A percentile compares a stretch with the other conserved stretches of the same genome.
Evolutionary conservation across 2,888 invertebrate species (phyloP).

Genomic region (Melieria picta): DNA sequence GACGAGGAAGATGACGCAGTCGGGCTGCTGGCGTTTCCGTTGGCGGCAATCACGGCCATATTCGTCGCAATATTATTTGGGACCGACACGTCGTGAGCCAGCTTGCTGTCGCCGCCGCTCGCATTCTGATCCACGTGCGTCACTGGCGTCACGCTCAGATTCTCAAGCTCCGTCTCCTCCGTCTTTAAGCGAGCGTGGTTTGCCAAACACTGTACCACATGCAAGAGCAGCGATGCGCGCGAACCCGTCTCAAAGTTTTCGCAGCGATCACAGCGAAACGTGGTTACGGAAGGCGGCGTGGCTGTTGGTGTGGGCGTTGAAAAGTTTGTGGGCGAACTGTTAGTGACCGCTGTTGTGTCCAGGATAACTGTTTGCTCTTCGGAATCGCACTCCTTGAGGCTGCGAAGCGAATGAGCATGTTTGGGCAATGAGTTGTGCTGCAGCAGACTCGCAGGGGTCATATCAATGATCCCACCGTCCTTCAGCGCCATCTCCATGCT

Average conservation of each 20-base stretch:
- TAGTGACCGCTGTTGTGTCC: constrained; percentile 40
- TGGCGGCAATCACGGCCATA: constrained; percentile 67
- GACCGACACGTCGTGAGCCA: constrained; percentile 36
- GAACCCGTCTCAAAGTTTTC: constrained; percentile 85
- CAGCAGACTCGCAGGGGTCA: constrained; percentile 57
- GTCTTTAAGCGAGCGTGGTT: constrained; percentile 58
- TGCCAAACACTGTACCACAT: constrained; percentile 74
- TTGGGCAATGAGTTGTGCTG: constrained; percentile 56
- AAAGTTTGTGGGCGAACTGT: constrained; percentile 54
- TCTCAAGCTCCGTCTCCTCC: constrained; percentile 67
- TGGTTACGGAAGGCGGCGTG: constrained; percentile 53
- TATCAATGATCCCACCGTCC: constrained; percentile 56
- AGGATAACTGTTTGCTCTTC: constrained; percentile 33
- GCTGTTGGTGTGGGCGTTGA: constrained; percentile 52
- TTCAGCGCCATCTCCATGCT: constrained; percentile 59
- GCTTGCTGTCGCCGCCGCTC: constrained; percentile 18
- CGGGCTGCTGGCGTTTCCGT: constrained; percentile 44
- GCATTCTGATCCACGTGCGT: constrained; percentile 44
- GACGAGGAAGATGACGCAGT: constrained; percentile 44
- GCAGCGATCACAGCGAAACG: constrained; percentile 77
- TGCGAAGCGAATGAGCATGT: constrained; percentile 49
- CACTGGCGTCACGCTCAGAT: constrained; percentile 52
- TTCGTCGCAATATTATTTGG: constrained; percentile 60
- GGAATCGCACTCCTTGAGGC: constrained; percentile 53
- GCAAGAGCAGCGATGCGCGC: constrained; percentile 78